A percentile compares a stretch with the other conserved stretches of the same genome.
phyloP scores from a whole-genome alignment of 2,888 invertebrate species.

The Lasioglossum malachurum region DNA sequence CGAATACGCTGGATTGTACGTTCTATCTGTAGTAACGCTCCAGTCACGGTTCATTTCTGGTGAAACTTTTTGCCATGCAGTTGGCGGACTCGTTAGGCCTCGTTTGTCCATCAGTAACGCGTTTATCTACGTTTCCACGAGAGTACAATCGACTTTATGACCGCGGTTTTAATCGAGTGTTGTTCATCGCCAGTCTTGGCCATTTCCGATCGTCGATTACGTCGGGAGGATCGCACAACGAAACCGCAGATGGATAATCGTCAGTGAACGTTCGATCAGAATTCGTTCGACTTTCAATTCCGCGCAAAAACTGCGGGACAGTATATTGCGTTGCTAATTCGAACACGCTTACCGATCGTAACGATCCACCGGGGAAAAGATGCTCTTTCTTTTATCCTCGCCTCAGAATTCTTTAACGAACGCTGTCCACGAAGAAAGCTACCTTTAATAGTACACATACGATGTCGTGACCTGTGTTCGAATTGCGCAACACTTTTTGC shows the following conservation, averaged over 20 bases:
- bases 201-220: constrained; percentile 21
- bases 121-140: constrained; percentile 32
- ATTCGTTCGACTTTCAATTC: constrained; percentile 10
- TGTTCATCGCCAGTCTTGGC: neutral
- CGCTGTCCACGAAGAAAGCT: neutral
- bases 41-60: constrained; percentile 29
- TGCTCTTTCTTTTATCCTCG: neutral
- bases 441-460: neutral
- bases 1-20: constrained; percentile 19
- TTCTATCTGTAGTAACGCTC: constrained; percentile 11
- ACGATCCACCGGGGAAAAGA: neutral
- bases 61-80: constrained; percentile 16
- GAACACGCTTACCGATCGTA: neutral
- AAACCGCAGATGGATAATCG: constrained; percentile 15
- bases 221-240: constrained; percentile 3
- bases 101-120: constrained; percentile 40
- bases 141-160: constrained; percentile 31
- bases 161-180: constrained; percentile 24
- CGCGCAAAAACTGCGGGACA: constrained; percentile 6
- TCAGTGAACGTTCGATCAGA: constrained; percentile 10
- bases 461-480: neutral
- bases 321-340: constrained; percentile 21
- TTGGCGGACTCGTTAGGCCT: constrained; percentile 20
- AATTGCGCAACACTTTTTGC: neutral
- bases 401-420: neutral